Conservation (phyloP, 1,140 invertebrate genomes). For the Chymomyza costata region DNA sequence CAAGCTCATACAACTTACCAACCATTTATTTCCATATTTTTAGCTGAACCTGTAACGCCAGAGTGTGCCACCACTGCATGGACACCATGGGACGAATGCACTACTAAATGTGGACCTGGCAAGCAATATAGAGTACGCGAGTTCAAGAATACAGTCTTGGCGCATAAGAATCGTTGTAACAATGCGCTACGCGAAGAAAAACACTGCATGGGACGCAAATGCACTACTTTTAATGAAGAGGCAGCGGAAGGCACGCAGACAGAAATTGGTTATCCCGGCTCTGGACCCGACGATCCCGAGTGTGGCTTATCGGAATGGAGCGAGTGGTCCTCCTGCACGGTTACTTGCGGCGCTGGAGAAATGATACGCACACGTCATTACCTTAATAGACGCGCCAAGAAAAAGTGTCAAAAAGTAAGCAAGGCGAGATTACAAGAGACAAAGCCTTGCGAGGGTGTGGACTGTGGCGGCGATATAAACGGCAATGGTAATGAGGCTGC, state of each 20-base stretch:
- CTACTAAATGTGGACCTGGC: constrained; percentile 86
- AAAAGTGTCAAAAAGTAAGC: constrained; percentile 70
- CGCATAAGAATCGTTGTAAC: constrained; percentile 77
- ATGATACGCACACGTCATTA: constrained; percentile 53
- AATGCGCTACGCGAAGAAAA: constrained; percentile 76
- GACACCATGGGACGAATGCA: constrained; percentile 87
- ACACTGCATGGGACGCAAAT: constrained; percentile 76
- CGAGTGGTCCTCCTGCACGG: constrained; percentile 84
- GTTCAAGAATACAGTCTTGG: constrained; percentile 77
- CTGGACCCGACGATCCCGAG: constrained; percentile 66
- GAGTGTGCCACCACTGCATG: constrained; percentile 83
- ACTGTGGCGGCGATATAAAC: constrained; percentile 64
- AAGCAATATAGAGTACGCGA: constrained; percentile 80
- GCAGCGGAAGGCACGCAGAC: constrained; percentile 24
- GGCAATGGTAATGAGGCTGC: constrained; percentile 16
- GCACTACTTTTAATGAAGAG: constrained; percentile 76
- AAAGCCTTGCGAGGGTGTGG: constrained; percentile 45
- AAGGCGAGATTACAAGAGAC: constrained; percentile 52
- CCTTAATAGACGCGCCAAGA: constrained; percentile 58
- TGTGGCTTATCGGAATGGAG: constrained; percentile 85
- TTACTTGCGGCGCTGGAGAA: constrained; percentile 78
- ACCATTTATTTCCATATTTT: neutral
- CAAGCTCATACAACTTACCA: neutral
- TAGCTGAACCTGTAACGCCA: constrained; percentile 69
- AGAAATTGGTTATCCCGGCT: constrained; percentile 16